Evolutionary conservation across 2,113 vertebrate species (phyloP), one percentile per base, ranked within the genome.

Genomic region (Drymodes brunneopygia): DNA sequence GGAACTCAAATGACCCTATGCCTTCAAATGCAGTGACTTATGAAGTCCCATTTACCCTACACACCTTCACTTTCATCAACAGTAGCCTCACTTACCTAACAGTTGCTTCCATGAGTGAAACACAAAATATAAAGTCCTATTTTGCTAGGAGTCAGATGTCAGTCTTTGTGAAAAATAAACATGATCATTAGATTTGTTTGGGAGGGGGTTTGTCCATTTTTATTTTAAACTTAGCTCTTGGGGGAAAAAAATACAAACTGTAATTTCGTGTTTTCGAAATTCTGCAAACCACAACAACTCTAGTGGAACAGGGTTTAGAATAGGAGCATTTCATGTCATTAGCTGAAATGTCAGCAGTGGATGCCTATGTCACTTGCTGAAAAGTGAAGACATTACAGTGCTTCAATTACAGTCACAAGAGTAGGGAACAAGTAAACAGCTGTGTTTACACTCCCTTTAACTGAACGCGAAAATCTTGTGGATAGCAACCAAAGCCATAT

Each of bases 131-230:
- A 20, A n/a, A 28, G 2, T 33, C 20, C 27, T 69, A 8, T 54
- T 75, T 85, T 67, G 3, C 53, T 15, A 51, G 16, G 11, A 82
- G 19, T 51, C 22, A 47, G 8, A 53, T 56, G 16, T 27, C 44
- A 92, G 15, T 8, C 19, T 72, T 42, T 20, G 21, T 35, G 31
- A 14, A 85, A 89, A 82, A 64, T 12, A 75, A 74, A 7, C 6
- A 58, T 4, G 3, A 61, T 17, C 3, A 23, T 38, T 65, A 74
- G 6, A 42, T 87, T 73, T 57, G 5, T 20, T 51, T 33, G 27
- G 1, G 19, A 1, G 0, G 20, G 1, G 0, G 0, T 2, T 10
- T 38, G 12, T n/a, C 17, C 27, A 10, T 42, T 65, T 33, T 38
- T 70, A 62, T 77, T 87, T 33, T 48, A 24, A 74, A 27, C 31